Percentiles rank a stretch among this genome's conserved stretches.
Evolutionary conservation across 2,797 vertebrate species (phyloP).

Genomic region (Uromys caudimaculatus): DNA sequence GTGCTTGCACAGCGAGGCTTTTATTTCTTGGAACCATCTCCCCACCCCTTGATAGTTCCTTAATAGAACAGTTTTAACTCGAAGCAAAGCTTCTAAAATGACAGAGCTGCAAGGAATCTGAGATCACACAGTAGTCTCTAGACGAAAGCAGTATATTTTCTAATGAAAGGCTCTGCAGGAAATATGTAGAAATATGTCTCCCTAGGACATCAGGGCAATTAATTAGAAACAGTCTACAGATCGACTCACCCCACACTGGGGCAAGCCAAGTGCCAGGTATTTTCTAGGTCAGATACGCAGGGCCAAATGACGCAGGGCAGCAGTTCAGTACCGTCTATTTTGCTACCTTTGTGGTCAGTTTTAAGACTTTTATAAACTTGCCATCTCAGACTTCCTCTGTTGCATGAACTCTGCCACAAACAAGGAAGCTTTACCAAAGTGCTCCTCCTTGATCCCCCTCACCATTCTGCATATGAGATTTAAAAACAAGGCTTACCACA

Average conservation of each 20-base stretch:
- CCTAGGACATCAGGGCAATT: not conserved
- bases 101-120: not conserved
- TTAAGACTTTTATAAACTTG: not conserved
- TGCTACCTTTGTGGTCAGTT: not conserved
- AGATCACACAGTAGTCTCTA: not conserved
- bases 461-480: not conserved
- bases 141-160: not conserved
- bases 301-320: not conserved
- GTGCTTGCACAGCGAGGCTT: not conserved
- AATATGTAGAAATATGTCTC: not conserved
- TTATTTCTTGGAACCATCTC: not conserved
- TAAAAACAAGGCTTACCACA: not conserved
- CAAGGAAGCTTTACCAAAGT: not conserved
- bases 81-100: constrained; percentile 30
- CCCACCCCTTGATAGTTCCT: not conserved
- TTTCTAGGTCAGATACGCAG: not conserved
- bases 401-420: constrained; percentile 3
- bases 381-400: not conserved
- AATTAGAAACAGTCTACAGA: not conserved
- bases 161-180: not conserved
- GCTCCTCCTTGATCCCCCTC: not conserved
- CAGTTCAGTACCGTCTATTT: not conserved
- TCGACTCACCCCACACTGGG: fast-evolving
- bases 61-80: constrained; percentile 10
- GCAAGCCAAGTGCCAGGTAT: not conserved